These are phyloP conservation scores for Himalopsyche japonica DNA, from an alignment of 2,888 invertebrate genomes.

Conservation along the genomic window DNA sequence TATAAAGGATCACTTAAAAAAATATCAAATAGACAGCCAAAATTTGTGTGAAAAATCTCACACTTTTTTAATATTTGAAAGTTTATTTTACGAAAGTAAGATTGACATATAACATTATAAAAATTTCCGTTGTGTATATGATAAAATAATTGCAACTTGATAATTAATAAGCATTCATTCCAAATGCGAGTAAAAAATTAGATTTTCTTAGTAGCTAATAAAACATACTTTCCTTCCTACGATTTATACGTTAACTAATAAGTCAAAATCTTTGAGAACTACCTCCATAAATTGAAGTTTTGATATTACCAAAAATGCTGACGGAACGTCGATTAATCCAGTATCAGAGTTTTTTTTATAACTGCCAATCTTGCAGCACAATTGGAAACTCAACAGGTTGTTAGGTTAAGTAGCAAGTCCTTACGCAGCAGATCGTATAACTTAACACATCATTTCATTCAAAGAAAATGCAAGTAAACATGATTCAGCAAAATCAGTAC, in stretches of 20 bases:
- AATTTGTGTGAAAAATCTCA: too few species aligned
- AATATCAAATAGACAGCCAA: too few species aligned
- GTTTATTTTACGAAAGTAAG: too few species aligned
- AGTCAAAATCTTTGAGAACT: neutral
- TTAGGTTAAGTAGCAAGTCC: constrained; percentile 34
- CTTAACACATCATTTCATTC: constrained; percentile 40
- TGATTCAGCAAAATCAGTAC: constrained; percentile 30
- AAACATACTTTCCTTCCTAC: too few species aligned
- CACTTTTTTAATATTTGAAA: too few species aligned
- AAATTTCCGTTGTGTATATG: too few species aligned
- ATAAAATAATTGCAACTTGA: too few species aligned
- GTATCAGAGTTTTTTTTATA: constrained; percentile 1
- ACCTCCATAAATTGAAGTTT: neutral
- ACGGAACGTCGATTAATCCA: neutral
- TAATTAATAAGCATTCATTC: too few species aligned
- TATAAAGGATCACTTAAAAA: too few species aligned
- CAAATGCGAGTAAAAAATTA: too few species aligned
- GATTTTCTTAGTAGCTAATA: too few species aligned
- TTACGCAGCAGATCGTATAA: constrained; percentile 30
- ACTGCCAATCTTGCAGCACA: constrained; percentile 24
- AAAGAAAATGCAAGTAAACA: constrained; percentile 37
- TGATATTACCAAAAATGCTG: neutral
- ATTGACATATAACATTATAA: too few species aligned
- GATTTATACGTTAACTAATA: neutral
- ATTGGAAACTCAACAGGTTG: constrained; percentile 37